phyloP scores from a whole-genome alignment of 2,888 invertebrate species.

The Microctonus brassicae region DNA sequence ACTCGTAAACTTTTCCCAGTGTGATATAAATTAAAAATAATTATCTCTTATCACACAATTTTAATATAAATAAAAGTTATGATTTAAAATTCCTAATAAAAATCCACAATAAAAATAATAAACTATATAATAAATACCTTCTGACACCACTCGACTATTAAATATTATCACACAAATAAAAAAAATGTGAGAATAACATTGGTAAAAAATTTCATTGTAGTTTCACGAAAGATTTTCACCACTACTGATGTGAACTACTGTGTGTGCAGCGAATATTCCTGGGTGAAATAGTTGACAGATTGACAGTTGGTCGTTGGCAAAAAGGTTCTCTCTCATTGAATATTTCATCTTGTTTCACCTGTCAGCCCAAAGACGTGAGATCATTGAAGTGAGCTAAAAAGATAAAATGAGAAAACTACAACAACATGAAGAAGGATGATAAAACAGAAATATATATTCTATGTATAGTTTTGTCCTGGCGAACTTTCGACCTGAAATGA shows the following conservation, averaged over 20 bases:
- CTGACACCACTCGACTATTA: too few species aligned
- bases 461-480: conserved; percentile 62
- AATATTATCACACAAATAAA: conserved; percentile 2
- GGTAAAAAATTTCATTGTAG: conserved; percentile 16
- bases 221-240: background rate
- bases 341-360: conserved; percentile 68
- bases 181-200: conserved; percentile 16
- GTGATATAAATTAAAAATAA: too few species aligned
- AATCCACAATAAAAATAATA: too few species aligned
- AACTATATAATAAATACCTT: too few species aligned
- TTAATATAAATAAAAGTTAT: too few species aligned
- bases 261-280: conserved; percentile 34
- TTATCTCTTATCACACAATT: too few species aligned
- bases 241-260: too few species aligned
- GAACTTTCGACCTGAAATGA: conserved; percentile 69
- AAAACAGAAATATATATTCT: conserved; percentile 35
- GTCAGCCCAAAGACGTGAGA: conserved; percentile 59
- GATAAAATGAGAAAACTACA: background rate
- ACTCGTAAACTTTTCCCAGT: too few species aligned
- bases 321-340: conserved; percentile 60
- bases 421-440: background rate
- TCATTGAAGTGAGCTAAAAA: conserved; percentile 15
- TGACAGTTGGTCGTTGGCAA: conserved; percentile 67
- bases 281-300: conserved; percentile 64
- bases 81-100: too few species aligned